Evolutionary conservation across 1,140 invertebrate species (phyloP).

Genomic region (Neodiprion lecontei): DNA sequence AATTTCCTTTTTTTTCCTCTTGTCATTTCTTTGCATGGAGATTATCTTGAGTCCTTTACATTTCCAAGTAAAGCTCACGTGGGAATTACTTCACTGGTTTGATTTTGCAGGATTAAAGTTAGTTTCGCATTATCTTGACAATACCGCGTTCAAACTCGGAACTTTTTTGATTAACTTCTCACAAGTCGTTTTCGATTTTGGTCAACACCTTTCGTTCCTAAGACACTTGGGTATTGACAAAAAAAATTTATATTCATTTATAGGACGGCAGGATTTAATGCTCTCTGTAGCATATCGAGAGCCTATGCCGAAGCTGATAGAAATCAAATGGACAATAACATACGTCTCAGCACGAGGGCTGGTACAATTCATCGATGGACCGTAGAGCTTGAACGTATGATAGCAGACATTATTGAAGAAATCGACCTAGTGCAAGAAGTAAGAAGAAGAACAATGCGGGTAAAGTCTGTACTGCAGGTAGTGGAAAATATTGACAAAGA

Average conservation of each 20-base stretch:
- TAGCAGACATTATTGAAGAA: constrained; percentile 69
- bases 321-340: constrained; percentile 69
- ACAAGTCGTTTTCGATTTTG: too few relatives aligned
- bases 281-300: constrained; percentile 65
- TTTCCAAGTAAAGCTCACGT: too few relatives aligned
- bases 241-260: neutral
- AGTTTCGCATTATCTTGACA: too few relatives aligned
- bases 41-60: too few relatives aligned
- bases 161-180: too few relatives aligned
- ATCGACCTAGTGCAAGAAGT: constrained; percentile 69
- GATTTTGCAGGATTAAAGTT: too few relatives aligned
- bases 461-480: constrained; percentile 64
- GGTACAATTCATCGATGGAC: constrained; percentile 72
- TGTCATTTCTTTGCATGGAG: too few relatives aligned
- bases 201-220: too few relatives aligned
- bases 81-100: too few relatives aligned
- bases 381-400: constrained; percentile 69
- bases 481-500: constrained; percentile 68
- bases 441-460: constrained; percentile 66
- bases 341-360: constrained; percentile 65
- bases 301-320: constrained; percentile 68
- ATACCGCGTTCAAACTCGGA: too few relatives aligned
- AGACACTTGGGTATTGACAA: too few relatives aligned
- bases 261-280: constrained; percentile 59
- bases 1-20: constrained; percentile 3